phyloP scores from a whole-genome alignment of 2,797 vertebrate species.

The Enteromius paludinosus region DNA sequence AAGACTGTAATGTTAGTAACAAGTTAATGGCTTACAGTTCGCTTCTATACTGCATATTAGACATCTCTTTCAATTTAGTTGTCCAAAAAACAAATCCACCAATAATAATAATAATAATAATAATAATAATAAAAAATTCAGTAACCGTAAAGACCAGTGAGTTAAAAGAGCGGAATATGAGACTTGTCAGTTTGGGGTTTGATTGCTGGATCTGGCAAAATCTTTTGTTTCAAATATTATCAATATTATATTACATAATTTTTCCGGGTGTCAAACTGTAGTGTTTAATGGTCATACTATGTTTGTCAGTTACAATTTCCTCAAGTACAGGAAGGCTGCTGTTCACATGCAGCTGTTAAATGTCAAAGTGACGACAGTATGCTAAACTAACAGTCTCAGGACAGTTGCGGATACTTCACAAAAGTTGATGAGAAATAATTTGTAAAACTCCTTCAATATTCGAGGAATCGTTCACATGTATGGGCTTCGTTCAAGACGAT shows the following conservation, averaged over 20 bases:
- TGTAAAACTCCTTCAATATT: constrained; percentile 31
- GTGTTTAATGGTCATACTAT: constrained; percentile 15
- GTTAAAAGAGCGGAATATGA: not conserved
- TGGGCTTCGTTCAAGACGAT: constrained; percentile 39
- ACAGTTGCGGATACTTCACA: constrained; percentile 18
- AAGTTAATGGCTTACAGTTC: constrained; percentile 56
- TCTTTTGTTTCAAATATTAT: not conserved
- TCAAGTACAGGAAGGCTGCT: constrained; percentile 19
- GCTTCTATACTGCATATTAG: constrained; percentile 45
- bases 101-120: not conserved
- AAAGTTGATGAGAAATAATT: not conserved
- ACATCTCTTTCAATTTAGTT: constrained; percentile 34
- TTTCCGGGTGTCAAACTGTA: not conserved
- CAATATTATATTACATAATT: constrained; percentile 5
- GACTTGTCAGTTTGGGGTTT: not conserved
- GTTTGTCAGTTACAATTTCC: constrained; percentile 27
- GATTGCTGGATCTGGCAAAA: constrained; percentile 2
- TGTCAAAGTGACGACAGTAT: constrained; percentile 18
- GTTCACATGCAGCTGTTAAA: constrained; percentile 10
- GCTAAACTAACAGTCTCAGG: constrained; percentile 34
- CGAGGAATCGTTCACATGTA: constrained; percentile 40
- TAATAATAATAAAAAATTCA: constrained; percentile 12
- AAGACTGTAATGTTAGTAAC: constrained; percentile 33
- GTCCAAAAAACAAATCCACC: not conserved
- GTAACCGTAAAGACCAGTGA: constrained; percentile 21